These are phyloP conservation scores for Magallana nippona DNA, from an alignment of 2,888 invertebrate species.

Conservation along the genomic window DNA sequence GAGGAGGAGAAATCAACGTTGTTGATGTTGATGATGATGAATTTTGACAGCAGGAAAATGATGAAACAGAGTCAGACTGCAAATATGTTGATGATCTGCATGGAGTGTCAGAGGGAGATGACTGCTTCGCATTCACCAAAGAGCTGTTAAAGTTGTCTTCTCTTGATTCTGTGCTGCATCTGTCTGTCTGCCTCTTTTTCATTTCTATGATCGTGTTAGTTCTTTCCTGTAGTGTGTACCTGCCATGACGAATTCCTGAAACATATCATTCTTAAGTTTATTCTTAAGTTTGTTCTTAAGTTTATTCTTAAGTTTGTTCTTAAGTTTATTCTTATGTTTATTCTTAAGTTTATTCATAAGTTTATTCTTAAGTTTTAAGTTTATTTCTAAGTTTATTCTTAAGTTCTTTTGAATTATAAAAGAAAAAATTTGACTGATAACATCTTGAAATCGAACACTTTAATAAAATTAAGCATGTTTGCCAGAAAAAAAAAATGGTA, in stretches of 20 bases:
- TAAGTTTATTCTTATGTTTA: neutral
- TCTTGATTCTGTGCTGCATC: neutral
- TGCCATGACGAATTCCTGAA: constrained; percentile 20
- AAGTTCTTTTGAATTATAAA: too few relatives aligned
- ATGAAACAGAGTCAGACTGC: too few relatives aligned
- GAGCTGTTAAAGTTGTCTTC: neutral
- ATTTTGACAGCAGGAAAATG: too few relatives aligned
- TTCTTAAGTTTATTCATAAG: neutral
- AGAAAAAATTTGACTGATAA: too few relatives aligned
- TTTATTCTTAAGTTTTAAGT: neutral
- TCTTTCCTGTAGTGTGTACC: constrained; percentile 27
- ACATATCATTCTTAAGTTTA: neutral
- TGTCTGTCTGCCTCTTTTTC: neutral
- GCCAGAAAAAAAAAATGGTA: too few relatives aligned
- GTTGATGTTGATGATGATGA: neutral
- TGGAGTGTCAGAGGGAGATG: neutral
- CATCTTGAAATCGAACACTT: too few relatives aligned
- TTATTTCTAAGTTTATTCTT: neutral
- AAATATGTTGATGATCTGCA: too few relatives aligned
- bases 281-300: too few relatives aligned
- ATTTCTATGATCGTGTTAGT: constrained; percentile 25
- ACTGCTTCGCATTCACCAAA: neutral
- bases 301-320: neutral
- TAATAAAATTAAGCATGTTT: too few relatives aligned
- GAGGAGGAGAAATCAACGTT: neutral